Evolutionary conservation across 1,140 invertebrate genomes (phyloP).

Genomic region (Scaptomyza montana): DNA sequence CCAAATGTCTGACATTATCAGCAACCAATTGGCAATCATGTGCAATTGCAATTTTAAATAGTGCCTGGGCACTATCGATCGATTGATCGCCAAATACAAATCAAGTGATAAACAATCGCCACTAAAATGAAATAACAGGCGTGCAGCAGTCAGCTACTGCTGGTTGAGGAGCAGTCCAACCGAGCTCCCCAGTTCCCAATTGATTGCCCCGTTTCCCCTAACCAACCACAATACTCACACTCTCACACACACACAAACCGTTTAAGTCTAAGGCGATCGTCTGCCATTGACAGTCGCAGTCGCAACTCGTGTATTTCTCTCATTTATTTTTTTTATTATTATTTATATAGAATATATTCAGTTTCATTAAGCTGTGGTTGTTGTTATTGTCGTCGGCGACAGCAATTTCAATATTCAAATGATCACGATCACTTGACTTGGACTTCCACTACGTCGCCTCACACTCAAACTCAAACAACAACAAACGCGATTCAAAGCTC

Average conservation of each 20-base stretch:
- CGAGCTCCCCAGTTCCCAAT: conserved; percentile 33
- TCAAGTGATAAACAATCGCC: conserved; percentile 83
- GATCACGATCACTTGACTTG: conserved; percentile 50
- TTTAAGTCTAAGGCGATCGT: conserved; percentile 32
- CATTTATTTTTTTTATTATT: conserved; percentile 42
- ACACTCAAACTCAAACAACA: no score
- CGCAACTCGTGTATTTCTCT: conserved; percentile 40
- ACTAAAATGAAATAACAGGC: conserved; percentile 79
- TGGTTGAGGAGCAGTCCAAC: conserved; percentile 34
- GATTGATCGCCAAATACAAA: conserved; percentile 69
- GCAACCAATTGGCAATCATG: conserved; percentile 32
- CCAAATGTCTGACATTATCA: conserved; percentile 74
- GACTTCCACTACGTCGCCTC: conserved; percentile 36
- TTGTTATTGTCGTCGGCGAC: conserved; percentile 20
- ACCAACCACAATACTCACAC: neutral
- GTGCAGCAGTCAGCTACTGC: conserved; percentile 57
- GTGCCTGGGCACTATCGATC: conserved; percentile 24
- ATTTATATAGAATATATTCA: conserved; percentile 80
- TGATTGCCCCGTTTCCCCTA: neutral
- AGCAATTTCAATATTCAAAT: conserved; percentile 77
- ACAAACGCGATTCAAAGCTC: conserved; percentile 33
- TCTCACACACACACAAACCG: neutral
- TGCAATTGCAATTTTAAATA: conserved; percentile 30
- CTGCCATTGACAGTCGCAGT: conserved; percentile 48
- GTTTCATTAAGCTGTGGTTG: conserved; percentile 67